Evolutionary conservation across 2,113 vertebrate species (phyloP), one percentile per base, ranked within the genome.

Genomic region (Zonotrichia leucophrys): DNA sequence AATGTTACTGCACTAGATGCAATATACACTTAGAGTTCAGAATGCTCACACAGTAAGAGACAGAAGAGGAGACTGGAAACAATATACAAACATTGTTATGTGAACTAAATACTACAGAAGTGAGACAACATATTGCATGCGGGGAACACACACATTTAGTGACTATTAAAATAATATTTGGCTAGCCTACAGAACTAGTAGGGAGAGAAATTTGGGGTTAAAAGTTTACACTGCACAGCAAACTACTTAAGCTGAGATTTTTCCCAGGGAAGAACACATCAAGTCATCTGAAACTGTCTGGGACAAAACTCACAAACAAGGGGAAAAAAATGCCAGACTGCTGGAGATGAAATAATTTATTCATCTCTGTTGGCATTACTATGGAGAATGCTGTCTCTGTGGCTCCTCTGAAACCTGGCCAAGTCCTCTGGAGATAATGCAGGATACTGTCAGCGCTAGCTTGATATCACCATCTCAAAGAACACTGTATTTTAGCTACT

Each of bases 261-360:
- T 93, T 94, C 95, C 88, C 88, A 96, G 50, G 60, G 64, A 93
- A 87, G 58, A 93, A 75, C 55, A 73, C 20, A 75, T 67, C 81
- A 92, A 81, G 53, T 66, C 50, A 58, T 92, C 55, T 74, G 63
- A 92, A 95, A 87, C 28, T 53, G 59, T 12, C 78, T 95, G 81
- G 89, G 67, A 87, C 60, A 87, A 95, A 95, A 78, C 52, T 82
- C 53, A 39, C 15, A 77, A 94, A 58, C 27, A 89, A 77, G 77
- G 60, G 60, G 35, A 37, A 33, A 49, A 89, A 85, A 90, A 58
- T 31, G 79, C 78, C 87, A 95, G 94, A 63, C 75, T 94, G 87
- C 59, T 85, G 52, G 59, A 88, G 70, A 91, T 88, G 39, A 91
- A 97, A 85, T 87, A 42, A 85, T 88, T 92, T 85, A 94, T 87